phyloP scores from a whole-genome alignment of 2,113 vertebrate genomes.

The Grammomys dolichurus region DNA sequence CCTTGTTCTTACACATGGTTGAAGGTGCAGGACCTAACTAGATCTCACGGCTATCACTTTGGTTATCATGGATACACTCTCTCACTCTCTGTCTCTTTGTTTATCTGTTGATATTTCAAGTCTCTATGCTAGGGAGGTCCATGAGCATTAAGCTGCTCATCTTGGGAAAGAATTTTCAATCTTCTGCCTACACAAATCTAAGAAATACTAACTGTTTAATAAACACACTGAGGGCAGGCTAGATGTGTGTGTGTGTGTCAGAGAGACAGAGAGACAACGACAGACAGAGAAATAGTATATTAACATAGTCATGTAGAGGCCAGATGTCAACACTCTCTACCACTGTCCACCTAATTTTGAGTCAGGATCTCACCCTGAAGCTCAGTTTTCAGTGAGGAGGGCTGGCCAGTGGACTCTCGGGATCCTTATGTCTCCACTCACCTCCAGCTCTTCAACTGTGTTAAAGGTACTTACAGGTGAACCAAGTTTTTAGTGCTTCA shows the following conservation, averaged over 20 bases:
- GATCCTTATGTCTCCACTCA: not conserved
- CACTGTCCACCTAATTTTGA: not conserved
- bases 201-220: not conserved
- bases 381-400: not conserved
- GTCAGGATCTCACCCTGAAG: not conserved
- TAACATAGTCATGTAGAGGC: not conserved
- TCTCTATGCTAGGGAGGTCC: accelerated
- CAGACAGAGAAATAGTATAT: not conserved
- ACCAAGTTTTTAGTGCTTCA: not conserved
- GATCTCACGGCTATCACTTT: not conserved
- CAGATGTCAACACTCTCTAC: not conserved
- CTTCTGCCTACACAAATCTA: not conserved
- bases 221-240: not conserved
- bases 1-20: not conserved
- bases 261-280: not conserved
- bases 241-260: not conserved
- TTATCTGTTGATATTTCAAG: not conserved
- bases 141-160: not conserved
- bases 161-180: not conserved
- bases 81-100: not conserved
- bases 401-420: not conserved
- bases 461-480: not conserved
- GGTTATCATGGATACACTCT: not conserved
- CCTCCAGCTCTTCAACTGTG: not conserved
- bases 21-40: not conserved